Conservation (phyloP, 2,888 invertebrate genomes). For the Drosophila suboccidentalis region DNA sequence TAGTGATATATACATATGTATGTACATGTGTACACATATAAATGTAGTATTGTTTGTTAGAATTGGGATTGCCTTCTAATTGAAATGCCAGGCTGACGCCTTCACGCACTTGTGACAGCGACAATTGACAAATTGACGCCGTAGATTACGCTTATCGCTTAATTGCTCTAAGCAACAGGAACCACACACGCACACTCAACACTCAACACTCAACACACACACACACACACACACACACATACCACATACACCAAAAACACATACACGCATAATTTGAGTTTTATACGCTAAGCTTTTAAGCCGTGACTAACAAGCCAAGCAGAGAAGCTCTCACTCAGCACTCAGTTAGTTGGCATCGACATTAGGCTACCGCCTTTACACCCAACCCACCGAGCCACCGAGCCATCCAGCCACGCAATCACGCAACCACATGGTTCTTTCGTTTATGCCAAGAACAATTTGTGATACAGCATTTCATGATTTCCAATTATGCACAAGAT, state of each 20-base stretch:
- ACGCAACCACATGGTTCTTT: constrained; percentile 5
- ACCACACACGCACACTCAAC: constrained; percentile 17
- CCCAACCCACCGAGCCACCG: neutral
- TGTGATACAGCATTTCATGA: constrained; percentile 3
- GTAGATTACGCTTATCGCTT: constrained; percentile 78
- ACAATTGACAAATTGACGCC: constrained; percentile 75
- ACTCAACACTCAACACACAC: constrained; percentile 7
- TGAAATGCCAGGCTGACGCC: constrained; percentile 74
- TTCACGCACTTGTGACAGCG: constrained; percentile 72
- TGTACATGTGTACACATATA: constrained; percentile 1
- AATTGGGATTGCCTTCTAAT: constrained; percentile 56
- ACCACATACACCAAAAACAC: neutral
- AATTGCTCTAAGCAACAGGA: constrained; percentile 79
- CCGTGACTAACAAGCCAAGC: constrained; percentile 64
- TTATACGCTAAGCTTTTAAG: constrained; percentile 82
- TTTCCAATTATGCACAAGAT: constrained; percentile 3
- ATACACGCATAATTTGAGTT: constrained; percentile 74
- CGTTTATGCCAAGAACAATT: constrained; percentile 17
- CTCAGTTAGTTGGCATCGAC: constrained; percentile 27
- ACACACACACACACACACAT: constrained; percentile 14
- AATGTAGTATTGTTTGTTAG: constrained; percentile 13
- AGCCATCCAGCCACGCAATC: neutral
- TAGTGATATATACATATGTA: neutral
- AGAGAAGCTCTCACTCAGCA: constrained; percentile 41
- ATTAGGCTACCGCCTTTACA: constrained; percentile 21